Conservation (phyloP, 2,113 vertebrate species). For the Ammodytes marinus region DNA sequence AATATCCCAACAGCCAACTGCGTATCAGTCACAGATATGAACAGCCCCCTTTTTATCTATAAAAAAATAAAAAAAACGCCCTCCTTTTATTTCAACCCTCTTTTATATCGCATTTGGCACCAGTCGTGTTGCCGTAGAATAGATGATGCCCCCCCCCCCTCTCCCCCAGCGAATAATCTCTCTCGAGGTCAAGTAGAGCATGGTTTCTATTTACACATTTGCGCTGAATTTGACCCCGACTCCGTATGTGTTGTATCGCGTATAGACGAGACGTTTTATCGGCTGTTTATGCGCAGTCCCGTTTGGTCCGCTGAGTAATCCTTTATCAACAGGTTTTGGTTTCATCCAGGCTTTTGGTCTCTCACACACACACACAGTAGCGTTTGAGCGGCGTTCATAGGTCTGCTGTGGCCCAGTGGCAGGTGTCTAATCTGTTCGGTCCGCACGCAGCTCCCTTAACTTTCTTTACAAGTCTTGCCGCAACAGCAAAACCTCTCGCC, state of each 20-base stretch:
- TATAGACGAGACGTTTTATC: slow-evolving; percentile 55
- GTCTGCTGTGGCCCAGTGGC: slow-evolving; percentile 27
- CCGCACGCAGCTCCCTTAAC: slow-evolving; percentile 22
- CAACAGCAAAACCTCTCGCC: slow-evolving; percentile 32
- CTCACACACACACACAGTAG: slow-evolving; percentile 27
- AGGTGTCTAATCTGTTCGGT: slow-evolving; percentile 56
- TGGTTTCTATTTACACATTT: slow-evolving; percentile 79
- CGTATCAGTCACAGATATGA: slow-evolving; percentile 25
- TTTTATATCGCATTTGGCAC: slow-evolving; percentile 82
- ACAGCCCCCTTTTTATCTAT: slow-evolving; percentile 60
- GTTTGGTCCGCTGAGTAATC: slow-evolving; percentile 54
- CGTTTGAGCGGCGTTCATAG: slow-evolving; percentile 29
- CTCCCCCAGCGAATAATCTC: slow-evolving; percentile 80
- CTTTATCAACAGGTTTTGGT: slow-evolving; percentile 77
- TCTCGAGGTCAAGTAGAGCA: slow-evolving; percentile 81
- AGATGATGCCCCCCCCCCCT: slow-evolving; percentile 60
- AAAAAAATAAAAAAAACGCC: slow-evolving; percentile 19
- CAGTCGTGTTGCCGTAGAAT: slow-evolving; percentile 70
- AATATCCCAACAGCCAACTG: slow-evolving; percentile 76
- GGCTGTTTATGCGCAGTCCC: slow-evolving; percentile 60
- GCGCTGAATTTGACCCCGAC: slow-evolving; percentile 76
- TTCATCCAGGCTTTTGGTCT: slow-evolving; percentile 43
- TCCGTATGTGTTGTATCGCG: slow-evolving; percentile 58
- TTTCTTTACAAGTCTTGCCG: slow-evolving; percentile 17
- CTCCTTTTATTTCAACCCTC: slow-evolving; percentile 41